Percentiles rank a stretch among this genome's conserved stretches.
These are phyloP conservation scores for Leucophora obtusa DNA, from an alignment of 2,888 invertebrate species.

Conservation along the genomic window DNA sequence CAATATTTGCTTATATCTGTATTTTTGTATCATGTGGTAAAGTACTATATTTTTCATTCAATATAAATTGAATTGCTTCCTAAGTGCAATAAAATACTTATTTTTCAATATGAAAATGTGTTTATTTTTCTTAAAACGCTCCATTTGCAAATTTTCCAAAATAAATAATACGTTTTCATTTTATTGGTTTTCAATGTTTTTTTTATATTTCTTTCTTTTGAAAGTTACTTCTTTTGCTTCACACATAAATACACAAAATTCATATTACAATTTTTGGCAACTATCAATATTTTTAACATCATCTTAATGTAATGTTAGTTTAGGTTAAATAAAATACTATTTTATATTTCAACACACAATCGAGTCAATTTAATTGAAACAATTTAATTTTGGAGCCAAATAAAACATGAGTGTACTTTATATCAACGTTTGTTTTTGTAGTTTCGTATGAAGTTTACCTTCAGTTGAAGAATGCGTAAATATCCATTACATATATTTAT, in stretches of 20 bases:
- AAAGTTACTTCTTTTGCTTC: neutral
- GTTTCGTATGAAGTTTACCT: too few species aligned
- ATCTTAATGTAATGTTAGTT: neutral
- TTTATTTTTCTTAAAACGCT: constrained; percentile 72
- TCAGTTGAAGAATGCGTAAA: too few species aligned
- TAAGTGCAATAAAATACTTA: constrained; percentile 62
- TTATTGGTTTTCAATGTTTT: constrained; percentile 44
- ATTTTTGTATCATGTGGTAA: constrained; percentile 20
- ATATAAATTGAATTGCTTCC: constrained; percentile 59
- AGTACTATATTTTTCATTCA: constrained; percentile 30
- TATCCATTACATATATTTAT: too few species aligned
- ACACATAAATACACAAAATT: neutral
- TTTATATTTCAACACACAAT: too few species aligned
- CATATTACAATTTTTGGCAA: neutral
- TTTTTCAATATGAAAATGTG: constrained; percentile 72
- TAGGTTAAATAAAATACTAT: neutral
- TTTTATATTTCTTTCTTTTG: neutral
- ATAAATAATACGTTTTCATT: constrained; percentile 70
- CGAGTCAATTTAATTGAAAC: too few species aligned
- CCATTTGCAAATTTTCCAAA: constrained; percentile 75
- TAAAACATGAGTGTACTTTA: too few species aligned
- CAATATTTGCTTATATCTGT: constrained; percentile 8
- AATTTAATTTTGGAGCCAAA: too few species aligned
- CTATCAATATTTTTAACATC: neutral
- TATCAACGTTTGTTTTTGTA: too few species aligned